Evolutionary conservation across 1,140 invertebrate genomes (phyloP), one percentile per base, ranked within the genome.

Genomic region (Chrysopa pallens): DNA sequence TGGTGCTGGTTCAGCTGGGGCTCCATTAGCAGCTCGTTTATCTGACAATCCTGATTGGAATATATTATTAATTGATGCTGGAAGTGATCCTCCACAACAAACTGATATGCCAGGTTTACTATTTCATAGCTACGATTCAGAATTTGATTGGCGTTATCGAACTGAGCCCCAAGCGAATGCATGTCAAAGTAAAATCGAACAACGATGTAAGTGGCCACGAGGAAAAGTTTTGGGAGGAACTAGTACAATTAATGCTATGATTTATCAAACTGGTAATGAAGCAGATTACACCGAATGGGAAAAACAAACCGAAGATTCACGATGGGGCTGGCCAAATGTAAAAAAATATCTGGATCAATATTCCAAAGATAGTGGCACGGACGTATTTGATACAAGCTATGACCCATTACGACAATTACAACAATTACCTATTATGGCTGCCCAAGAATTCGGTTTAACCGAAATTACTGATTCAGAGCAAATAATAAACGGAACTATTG

Each of bases 141-240:
- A 57, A 0, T 60, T 68, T n/a, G 78, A 80, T 50, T 87, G 80
- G 70, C 53, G 64, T 36, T 84, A 81, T 51, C 56, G 67, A 43
- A 76, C 76, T 0, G 72, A 78, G 37, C 64, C 69, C 0, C 67
- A 78, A 47, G 50, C 51, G 0, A 53, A 53, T 1, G 62, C 67
- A n/a, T 78, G 78, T 47, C 59, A 67, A 36, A 61, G 62, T 1
- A 57, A 64, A 42, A 60, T 38, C 15, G 55, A 67, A 8, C 59
- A 68, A 17, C 57, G 58, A 6, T 81, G 78, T 47, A 63, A 62
- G 43, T 81, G 77, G 77, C 68, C 74, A 0, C 71, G 54, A 39
- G 66, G 63, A 6, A 61, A 62, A 49, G 49, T 50, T n/a, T 33
- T 70, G 40, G 76, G 77, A 8, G 77, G 76, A 9, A 66, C 61